These are phyloP conservation scores for Diarsia mendica DNA, from an alignment of 2,888 invertebrate species.

Conservation along the genomic window DNA sequence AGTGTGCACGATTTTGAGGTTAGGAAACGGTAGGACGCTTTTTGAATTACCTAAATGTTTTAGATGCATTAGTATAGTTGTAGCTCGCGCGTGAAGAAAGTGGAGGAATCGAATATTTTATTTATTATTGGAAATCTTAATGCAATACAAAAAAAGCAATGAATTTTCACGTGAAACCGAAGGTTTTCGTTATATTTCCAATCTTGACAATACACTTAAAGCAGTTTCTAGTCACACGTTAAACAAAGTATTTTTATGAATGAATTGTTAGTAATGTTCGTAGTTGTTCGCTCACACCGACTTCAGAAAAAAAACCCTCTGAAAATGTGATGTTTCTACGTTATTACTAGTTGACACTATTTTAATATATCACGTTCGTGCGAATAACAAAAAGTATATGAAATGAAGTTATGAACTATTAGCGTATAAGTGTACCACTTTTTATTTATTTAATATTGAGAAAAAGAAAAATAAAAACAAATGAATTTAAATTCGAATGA, in stretches of 20 bases:
- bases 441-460: constrained; percentile 82
- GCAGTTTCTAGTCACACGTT: constrained; percentile 75
- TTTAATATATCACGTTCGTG: constrained; percentile 84
- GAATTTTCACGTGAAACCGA: background rate
- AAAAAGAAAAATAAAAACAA: constrained; percentile 63
- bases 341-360: constrained; percentile 84
- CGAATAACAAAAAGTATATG: constrained; percentile 76
- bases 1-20: constrained; percentile 37
- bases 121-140: constrained; percentile 49
- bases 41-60: constrained; percentile 59
- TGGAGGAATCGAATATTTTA: constrained; percentile 34
- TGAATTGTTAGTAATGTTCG: constrained; percentile 55
- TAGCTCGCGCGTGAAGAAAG: constrained; percentile 48
- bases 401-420: constrained; percentile 87
- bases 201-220: constrained; percentile 64
- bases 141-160: constrained; percentile 30
- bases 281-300: constrained; percentile 80
- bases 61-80: constrained; percentile 60
- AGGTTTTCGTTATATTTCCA: constrained; percentile 51
- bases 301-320: constrained; percentile 61
- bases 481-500: constrained; percentile 77
- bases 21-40: constrained; percentile 53
- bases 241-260: constrained; percentile 66
- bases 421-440: constrained; percentile 84
- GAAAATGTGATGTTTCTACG: constrained; percentile 86